Evolutionary conservation across 92 coral and sea anemone species (phyloP), one percentile per base, ranked within the genome.

Genomic region (Bergia sp.): DNA sequence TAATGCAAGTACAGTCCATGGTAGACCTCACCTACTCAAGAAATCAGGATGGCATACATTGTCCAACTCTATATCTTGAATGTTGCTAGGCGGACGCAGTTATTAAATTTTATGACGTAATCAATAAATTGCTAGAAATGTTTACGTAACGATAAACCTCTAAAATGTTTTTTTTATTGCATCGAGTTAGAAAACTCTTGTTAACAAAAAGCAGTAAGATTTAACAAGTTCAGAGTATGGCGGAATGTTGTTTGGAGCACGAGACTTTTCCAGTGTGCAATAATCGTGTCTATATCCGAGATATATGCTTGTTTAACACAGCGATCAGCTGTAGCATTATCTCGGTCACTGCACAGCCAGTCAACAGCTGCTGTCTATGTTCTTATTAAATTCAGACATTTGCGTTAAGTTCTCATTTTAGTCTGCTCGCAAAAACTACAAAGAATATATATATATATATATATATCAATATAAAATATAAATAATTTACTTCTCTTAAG

Each of bases 1-100:
- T 83, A 15, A 66, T 67, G 77, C 87, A 83, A 69, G 77, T 69
- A 36, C 87, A 83, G 38, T 83, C 76, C 87, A 83, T 83, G 41
- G 77, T 73, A 43, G 1, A 23, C 55, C 36, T 23, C 37, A 73
- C 47, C 49, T 2, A 39, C 64, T 58, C 72, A 66, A 39, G 45
- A 82, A 67, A 66, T 41, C 83, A 69, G 83, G 69, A 13, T 36
- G 37, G 38, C 83, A 36, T 10, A 41, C 39, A 16, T 71, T 20
- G n/a, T 71, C 13, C 57, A 10, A 1, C 37, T 47, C 69, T 69
- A 67, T 83, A 83, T 69, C 73, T 8, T 5, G 42, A 5, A 37
- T 36, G 77, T 83, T 69, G 77, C 77, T 69, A 41, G 43, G 87
- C 61, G 69, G 65, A 57, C 65, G 65, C 65, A 57, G 16, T 57